Conservation (phyloP, 2,888 invertebrate species). For the Nymphalis polychloros region DNA sequence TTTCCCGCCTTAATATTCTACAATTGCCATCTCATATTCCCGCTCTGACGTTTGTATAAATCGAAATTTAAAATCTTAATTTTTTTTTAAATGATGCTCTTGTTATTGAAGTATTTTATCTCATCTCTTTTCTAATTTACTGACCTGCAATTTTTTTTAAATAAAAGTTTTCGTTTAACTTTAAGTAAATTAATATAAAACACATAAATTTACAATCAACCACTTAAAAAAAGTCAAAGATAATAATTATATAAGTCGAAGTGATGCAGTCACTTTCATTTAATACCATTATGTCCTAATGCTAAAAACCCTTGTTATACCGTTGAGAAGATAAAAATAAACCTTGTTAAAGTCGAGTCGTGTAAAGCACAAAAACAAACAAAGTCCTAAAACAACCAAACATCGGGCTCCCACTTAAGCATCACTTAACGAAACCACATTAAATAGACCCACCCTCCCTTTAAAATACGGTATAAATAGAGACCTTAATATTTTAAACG, state of each 20-base stretch:
- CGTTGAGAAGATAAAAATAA: constrained; percentile 57
- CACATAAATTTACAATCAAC: too few relatives aligned
- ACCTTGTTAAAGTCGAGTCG: constrained; percentile 71
- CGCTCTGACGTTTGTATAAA: constrained; percentile 5
- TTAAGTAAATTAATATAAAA: too few relatives aligned
- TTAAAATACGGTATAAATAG: constrained; percentile 44
- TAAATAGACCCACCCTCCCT: constrained; percentile 51
- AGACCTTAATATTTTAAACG: constrained; percentile 57
- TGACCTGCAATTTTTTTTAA: too few relatives aligned
- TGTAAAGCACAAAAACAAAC: constrained; percentile 71
- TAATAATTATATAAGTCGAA: background rate
- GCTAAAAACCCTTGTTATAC: constrained; percentile 30
- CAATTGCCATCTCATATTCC: constrained; percentile 53
- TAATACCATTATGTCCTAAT: constrained; percentile 7
- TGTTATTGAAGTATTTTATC: background rate
- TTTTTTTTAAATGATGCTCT: background rate
- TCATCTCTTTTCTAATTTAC: too few relatives aligned
- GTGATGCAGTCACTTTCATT: constrained; percentile 4
- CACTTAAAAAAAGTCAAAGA: too few relatives aligned
- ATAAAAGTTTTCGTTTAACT: too few relatives aligned
- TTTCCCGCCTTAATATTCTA: constrained; percentile 66
- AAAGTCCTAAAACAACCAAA: constrained; percentile 77
- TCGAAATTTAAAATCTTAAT: constrained; percentile 9
- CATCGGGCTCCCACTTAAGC: constrained; percentile 74
- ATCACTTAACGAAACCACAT: constrained; percentile 70